phyloP scores from a whole-genome alignment of 2,888 invertebrate species.

The Epistrophe eligans region DNA sequence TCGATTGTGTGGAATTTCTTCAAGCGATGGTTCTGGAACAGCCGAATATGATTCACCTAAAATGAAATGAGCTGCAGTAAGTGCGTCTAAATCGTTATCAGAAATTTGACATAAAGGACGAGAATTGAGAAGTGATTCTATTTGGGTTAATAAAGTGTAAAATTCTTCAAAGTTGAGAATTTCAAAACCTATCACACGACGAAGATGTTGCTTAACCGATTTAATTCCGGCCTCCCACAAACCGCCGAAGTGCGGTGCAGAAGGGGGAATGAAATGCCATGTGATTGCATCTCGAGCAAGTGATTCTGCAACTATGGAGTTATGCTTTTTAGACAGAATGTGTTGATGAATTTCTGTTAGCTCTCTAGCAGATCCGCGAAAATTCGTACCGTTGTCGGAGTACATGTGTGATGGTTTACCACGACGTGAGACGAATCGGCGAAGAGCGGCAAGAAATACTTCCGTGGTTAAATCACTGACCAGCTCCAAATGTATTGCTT shows the following conservation, averaged over 20 bases:
- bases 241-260: conserved; percentile 61
- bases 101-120: conserved; percentile 29
- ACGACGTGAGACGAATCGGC: conserved; percentile 28
- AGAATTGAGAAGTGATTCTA: conserved; percentile 35
- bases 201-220: conserved; percentile 52
- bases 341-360: conserved; percentile 49
- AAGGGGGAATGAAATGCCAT: conserved; percentile 67
- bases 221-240: conserved; percentile 13
- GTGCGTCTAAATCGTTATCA: background rate
- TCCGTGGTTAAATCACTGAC: too few relatives aligned
- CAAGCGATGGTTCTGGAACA: too few relatives aligned
- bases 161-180: conserved; percentile 48
- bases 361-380: conserved; percentile 47
- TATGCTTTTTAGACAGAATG: conserved; percentile 8
- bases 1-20: conserved; percentile 11
- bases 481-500: too few relatives aligned
- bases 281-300: conserved; percentile 51
- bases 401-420: conserved; percentile 53
- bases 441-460: background rate
- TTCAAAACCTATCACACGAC: conserved; percentile 31
- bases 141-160: conserved; percentile 37
- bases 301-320: conserved; percentile 39
- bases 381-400: conserved; percentile 58
- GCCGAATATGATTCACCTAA: conserved; percentile 34
- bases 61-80: conserved; percentile 37